Conservation (phyloP, 1,140 invertebrate species). For the Babylonia areolata region DNA sequence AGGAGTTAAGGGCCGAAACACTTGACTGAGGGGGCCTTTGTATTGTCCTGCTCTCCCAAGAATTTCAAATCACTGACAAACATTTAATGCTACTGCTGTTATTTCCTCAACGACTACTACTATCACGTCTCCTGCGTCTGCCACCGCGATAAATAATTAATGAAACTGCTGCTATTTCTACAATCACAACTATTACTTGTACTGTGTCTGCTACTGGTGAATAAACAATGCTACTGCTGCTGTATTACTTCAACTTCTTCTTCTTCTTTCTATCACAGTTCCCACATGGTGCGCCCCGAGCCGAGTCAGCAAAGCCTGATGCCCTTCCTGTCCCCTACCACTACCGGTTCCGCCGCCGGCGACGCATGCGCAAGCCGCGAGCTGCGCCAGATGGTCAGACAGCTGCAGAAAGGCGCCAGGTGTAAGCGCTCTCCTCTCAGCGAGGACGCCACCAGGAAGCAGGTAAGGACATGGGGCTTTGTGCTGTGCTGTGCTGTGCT, state of each 20-base stretch:
- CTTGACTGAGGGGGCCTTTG: no score
- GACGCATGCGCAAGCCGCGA: background rate
- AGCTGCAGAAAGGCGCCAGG: background rate
- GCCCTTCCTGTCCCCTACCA: background rate
- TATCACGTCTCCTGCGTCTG: no score
- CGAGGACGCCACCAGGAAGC: conserved; percentile 30
- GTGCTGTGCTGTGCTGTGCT: no score
- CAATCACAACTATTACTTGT: no score
- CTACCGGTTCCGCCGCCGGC: background rate
- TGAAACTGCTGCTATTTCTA: no score
- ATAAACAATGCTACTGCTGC: background rate
- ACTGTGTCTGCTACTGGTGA: no score
- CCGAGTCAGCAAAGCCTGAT: conserved; percentile 10
- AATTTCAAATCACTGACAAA: no score
- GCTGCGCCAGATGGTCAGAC: conserved; percentile 10
- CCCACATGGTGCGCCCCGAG: background rate
- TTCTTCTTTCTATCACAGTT: background rate
- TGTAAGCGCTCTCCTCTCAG: conserved; percentile 6
- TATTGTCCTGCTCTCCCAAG: no score
- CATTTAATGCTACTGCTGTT: no score
- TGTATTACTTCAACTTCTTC: background rate
- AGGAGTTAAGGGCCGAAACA: no score
- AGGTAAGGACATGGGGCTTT: background rate
- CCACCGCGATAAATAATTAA: no score
- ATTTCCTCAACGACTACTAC: no score